phyloP scores from a whole-genome alignment of 2,797 vertebrate genomes.

The Enteromius anoplus region DNA sequence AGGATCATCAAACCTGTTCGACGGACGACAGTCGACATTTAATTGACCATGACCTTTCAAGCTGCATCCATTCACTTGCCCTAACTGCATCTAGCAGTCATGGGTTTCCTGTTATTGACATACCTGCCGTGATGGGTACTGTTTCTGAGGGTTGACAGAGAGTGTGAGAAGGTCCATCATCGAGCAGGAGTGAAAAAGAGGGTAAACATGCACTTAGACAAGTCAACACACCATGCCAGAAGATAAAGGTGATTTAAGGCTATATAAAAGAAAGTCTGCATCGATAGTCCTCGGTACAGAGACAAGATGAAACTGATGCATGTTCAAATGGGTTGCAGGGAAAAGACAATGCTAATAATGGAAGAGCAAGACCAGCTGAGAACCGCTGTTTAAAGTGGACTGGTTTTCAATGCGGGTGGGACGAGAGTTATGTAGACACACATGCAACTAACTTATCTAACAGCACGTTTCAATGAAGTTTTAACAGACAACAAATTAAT shows the following conservation, averaged over 20 bases:
- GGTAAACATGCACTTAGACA: slow-evolving; percentile 75
- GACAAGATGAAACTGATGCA: neutral
- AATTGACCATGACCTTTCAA: neutral
- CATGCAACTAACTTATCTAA: neutral
- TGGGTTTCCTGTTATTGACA: slow-evolving; percentile 49
- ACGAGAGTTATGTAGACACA: neutral
- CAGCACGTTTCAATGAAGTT: neutral
- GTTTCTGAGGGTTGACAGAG: slow-evolving; percentile 69
- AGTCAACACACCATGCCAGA: slow-evolving; percentile 49
- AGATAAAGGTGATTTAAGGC: slow-evolving; percentile 2
- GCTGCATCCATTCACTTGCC: neutral
- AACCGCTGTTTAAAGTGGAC: neutral
- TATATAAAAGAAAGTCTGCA: neutral
- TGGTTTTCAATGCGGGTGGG: neutral
- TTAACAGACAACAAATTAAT: neutral
- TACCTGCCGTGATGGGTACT: slow-evolving; percentile 76
- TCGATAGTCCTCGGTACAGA: neutral
- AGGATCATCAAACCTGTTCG: slow-evolving; percentile 82
- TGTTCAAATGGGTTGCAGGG: neutral
- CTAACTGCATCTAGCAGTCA: neutral
- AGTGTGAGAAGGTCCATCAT: slow-evolving; percentile 64
- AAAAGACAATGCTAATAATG: neutral
- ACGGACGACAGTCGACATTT: slow-evolving; percentile 17
- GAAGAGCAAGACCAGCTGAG: neutral
- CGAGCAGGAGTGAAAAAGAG: slow-evolving; percentile 68